Conservation (phyloP, 2,797 vertebrate genomes). For the Sorex maritimensis region DNA sequence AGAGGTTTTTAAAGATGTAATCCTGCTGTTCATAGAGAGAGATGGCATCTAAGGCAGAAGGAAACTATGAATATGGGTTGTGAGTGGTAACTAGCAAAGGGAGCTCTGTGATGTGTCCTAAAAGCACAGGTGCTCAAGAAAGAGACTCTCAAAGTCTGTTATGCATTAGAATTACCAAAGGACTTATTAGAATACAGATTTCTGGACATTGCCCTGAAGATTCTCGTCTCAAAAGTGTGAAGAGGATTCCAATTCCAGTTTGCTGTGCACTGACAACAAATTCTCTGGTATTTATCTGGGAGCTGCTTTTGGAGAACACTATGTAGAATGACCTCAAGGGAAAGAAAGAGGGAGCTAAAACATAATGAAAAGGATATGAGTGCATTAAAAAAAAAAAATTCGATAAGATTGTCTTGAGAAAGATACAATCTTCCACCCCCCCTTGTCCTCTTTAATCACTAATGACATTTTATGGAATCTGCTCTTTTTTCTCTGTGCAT, state of each 20-base stretch:
- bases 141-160: background rate
- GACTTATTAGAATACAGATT: background rate
- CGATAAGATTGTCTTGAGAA: background rate
- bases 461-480: background rate
- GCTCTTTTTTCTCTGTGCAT: background rate
- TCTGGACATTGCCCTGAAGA: background rate
- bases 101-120: background rate
- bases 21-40: constrained; percentile 7
- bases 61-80: background rate
- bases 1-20: background rate
- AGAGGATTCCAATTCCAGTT: background rate
- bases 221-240: background rate
- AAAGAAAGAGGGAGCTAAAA: background rate
- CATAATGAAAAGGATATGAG: background rate
- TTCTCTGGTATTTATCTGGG: background rate
- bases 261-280: background rate
- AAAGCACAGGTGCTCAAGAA: background rate
- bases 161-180: background rate
- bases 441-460: background rate
- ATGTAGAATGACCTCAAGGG: background rate
- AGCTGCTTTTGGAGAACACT: background rate
- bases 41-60: background rate
- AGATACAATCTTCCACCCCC: background rate
- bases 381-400: background rate
- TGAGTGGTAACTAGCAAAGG: background rate